A percentile compares a stretch with the other conserved stretches of the same genome.
These are phyloP conservation scores for Sylvilagus bachmani DNA, from an alignment of 2,113 vertebrate species.

Conservation along the genomic window DNA sequence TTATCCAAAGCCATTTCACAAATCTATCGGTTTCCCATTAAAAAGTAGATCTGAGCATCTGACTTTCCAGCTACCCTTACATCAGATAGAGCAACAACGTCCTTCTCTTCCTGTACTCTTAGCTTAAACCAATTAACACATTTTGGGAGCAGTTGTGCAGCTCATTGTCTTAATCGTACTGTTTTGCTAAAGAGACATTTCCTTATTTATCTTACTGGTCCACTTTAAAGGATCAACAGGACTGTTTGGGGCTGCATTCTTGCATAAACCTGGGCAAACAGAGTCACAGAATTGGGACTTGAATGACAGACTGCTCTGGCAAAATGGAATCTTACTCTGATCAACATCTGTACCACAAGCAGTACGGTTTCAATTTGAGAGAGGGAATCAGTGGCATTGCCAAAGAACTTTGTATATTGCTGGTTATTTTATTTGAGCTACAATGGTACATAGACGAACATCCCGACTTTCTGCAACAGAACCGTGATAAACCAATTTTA, in stretches of 20 bases:
- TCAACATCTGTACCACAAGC: constrained; percentile 1
- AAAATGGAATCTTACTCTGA: constrained; percentile 26
- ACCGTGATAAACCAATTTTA: not conserved
- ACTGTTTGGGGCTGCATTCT: not conserved
- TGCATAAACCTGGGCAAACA: not conserved
- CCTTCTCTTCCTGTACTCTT: not conserved
- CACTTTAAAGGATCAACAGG: not conserved
- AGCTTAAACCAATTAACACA: not conserved
- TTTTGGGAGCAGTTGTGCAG: not conserved
- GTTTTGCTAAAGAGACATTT: not conserved
- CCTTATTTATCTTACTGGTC: not conserved
- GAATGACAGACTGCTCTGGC: not conserved
- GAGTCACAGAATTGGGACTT: not conserved
- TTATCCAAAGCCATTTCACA: not conserved
- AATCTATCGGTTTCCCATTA: not conserved
- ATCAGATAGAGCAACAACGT: too few species aligned
- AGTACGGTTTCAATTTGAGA: constrained; percentile 57
- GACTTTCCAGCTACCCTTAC: not conserved
- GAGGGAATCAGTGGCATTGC: not conserved
- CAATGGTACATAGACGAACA: constrained; percentile 26
- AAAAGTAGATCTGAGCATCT: not conserved
- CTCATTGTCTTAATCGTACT: not conserved
- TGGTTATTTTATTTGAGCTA: constrained; percentile 62
- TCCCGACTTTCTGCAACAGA: constrained; percentile 30
- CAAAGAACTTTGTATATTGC: constrained; percentile 52